phyloP scores from a whole-genome alignment of 2,113 vertebrate genomes.

The Takifugu bimaculatus region DNA sequence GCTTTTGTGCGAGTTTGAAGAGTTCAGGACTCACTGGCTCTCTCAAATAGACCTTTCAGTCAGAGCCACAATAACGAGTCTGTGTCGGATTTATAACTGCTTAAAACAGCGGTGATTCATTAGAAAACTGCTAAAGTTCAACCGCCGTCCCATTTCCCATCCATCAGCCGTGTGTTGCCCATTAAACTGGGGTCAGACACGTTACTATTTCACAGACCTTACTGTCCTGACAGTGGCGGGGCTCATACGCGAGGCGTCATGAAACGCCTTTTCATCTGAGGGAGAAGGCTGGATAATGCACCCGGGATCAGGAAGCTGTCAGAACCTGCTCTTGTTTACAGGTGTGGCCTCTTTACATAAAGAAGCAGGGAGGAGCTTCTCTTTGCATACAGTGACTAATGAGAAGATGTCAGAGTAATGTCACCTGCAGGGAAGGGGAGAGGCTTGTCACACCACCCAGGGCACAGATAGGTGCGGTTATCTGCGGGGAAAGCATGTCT shows the following conservation, averaged over 20 bases:
- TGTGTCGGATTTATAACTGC: slow-evolving; percentile 36
- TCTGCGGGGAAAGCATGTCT: slow-evolving; percentile 35
- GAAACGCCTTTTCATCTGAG: slow-evolving; percentile 17
- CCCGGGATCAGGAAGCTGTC: slow-evolving; percentile 51
- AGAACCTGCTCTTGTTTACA: slow-evolving; percentile 47
- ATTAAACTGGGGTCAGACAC: slow-evolving; percentile 3
- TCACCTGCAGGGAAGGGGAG: slow-evolving; percentile 29
- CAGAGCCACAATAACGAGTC: slow-evolving; percentile 51
- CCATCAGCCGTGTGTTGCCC: not conserved
- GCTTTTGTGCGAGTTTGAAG: slow-evolving; percentile 8
- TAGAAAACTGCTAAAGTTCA: slow-evolving; percentile 27
- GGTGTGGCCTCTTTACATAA: slow-evolving; percentile 51
- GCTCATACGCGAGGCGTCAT: not conserved
- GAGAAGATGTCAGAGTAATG: slow-evolving; percentile 34
- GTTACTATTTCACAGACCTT: slow-evolving; percentile 6
- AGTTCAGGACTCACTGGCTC: slow-evolving; percentile 19
- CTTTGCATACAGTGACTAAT: slow-evolving; percentile 65
- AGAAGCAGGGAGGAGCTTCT: slow-evolving; percentile 39
- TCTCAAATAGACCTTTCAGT: slow-evolving; percentile 36
- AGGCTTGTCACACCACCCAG: slow-evolving; percentile 12
- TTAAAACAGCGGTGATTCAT: slow-evolving; percentile 29
- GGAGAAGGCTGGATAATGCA: slow-evolving; percentile 31
- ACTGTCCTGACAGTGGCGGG: not conserved
- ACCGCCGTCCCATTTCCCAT: not conserved
- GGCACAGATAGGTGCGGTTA: slow-evolving; percentile 38